Conservation (phyloP, 2,888 invertebrate genomes). For the Trilocha varians region DNA sequence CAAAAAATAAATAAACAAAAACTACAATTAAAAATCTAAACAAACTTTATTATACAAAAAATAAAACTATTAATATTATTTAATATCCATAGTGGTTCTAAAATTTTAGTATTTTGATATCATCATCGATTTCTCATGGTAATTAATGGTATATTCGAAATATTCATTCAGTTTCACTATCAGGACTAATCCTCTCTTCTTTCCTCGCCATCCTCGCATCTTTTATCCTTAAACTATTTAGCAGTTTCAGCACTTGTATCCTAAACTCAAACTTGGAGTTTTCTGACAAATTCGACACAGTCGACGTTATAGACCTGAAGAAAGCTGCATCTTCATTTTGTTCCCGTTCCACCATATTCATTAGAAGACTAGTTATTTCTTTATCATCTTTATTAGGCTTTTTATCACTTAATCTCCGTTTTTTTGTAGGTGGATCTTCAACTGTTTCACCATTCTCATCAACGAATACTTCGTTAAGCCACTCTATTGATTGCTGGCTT, state of each 20-base stretch:
- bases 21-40: too few species aligned
- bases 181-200: conserved; percentile 13
- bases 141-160: neutral
- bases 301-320: conserved; percentile 45
- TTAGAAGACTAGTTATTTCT: conserved; percentile 30
- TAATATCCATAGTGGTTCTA: too few species aligned
- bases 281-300: conserved; percentile 38
- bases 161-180: conserved; percentile 20
- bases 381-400: conserved; percentile 12
- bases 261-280: conserved; percentile 42
- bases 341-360: conserved; percentile 41
- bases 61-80: too few species aligned
- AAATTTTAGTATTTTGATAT: too few species aligned
- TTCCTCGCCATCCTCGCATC: conserved; percentile 19
- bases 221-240: conserved; percentile 29
- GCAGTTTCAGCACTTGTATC: conserved; percentile 42
- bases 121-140: too few species aligned
- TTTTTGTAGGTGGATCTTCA: conserved; percentile 21
- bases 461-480: conserved; percentile 33
- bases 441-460: conserved; percentile 20
- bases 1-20: too few species aligned
- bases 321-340: conserved; percentile 53
- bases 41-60: too few species aligned
- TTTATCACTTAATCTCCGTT: conserved; percentile 18
- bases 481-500: too few species aligned